A percentile compares a stretch with the other conserved stretches of the same genome.
Conservation (phyloP, 2,797 vertebrate genomes). For the Limnodromus scolopaceus region DNA sequence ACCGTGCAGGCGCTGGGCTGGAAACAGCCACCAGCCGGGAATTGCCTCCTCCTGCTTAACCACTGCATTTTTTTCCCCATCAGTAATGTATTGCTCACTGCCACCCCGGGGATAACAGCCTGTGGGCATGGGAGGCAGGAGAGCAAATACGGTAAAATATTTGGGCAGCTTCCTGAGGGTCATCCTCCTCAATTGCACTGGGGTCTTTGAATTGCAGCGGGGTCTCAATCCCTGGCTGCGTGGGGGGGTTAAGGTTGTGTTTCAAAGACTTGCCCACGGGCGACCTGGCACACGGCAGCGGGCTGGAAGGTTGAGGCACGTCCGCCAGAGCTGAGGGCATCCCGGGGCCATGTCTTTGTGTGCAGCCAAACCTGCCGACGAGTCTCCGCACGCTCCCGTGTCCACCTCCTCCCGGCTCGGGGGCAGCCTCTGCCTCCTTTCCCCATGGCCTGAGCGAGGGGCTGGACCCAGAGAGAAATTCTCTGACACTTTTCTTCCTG, state of each 20-base stretch:
- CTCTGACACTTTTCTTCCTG: neutral
- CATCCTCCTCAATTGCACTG: neutral
- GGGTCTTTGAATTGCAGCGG: neutral
- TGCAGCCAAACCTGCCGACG: rapidly evolving
- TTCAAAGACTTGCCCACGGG: rapidly evolving
- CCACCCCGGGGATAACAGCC: neutral
- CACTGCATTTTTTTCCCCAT: conserved; percentile 2
- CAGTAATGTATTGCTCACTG: conserved; percentile 7
- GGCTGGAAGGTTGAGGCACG: neutral
- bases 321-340: neutral
- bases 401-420: rapidly evolving
- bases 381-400: rapidly evolving
- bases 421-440: neutral
- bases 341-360: rapidly evolving
- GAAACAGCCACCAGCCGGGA: neutral
- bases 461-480: neutral
- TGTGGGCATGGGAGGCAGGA: neutral
- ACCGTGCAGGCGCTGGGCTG: neutral
- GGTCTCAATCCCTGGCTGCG: neutral
- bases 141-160: conserved; percentile 50
- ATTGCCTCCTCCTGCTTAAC: conserved; percentile 10
- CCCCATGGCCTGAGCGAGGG: neutral
- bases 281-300: neutral
- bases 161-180: conserved; percentile 18
- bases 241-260: neutral